Evolutionary conservation across 2,113 vertebrate genomes (phyloP), one percentile per base, ranked within the genome.

Genomic region (Lonchura striata): DNA sequence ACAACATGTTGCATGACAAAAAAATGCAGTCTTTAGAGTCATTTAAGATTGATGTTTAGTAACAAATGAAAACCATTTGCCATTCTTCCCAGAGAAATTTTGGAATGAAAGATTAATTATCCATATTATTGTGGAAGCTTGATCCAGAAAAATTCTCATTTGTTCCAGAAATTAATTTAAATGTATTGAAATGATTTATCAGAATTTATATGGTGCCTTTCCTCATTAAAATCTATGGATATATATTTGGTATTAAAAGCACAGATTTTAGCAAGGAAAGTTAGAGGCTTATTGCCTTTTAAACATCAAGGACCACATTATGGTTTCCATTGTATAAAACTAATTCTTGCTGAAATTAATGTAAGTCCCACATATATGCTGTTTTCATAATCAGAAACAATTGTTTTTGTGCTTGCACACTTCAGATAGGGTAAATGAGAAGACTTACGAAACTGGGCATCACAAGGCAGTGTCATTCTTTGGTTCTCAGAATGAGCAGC

Each of bases 131-230:
- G 74, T 95, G 89, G 92, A 97, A 95, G 69, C 84, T 94, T 84
- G 53, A 95, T 96, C 86, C 91, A 95, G 91, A 96, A 94, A 92
- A 96, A 87, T 46, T 76, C 64, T 75, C 83, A 92, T 96, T 92
- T 95, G 86, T 95, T 95, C 86, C 92, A 97, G 95, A 96, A 95
- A 84, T 96, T 96, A 94, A 96, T 92, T 83, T 95, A 88, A 93
- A 86, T 91, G 70, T 84, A 90, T 94, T 94, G 81, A 96, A 96
- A 91, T 87, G 23, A 92, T 94, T 91, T 80, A 54, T 95, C 25
- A 94, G 83, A 89, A 92, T 92, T 94, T 92, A 84, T 84, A 87
- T 94, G 91, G 81, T 95, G 91, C 93, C 94, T 97, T 94, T 89
- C 46, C 84, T 96, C 81, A 92, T 96, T 96, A 96, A 94, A 93